Evolutionary conservation across 2,888 invertebrate genomes (phyloP), one percentile per base, ranked within the genome.

Genomic region (Clanis bilineata): DNA sequence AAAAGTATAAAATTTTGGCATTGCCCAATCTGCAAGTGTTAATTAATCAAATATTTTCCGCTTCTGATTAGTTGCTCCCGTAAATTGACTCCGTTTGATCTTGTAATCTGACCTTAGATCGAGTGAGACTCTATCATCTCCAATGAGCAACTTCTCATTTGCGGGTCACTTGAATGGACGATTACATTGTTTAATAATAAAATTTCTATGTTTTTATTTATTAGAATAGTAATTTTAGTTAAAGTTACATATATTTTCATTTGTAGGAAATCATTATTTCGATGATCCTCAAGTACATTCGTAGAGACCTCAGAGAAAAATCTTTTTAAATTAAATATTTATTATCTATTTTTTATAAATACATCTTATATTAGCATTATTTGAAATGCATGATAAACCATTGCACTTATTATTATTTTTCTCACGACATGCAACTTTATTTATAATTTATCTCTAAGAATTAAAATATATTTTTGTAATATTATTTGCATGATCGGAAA

Each of bases 41-140:
- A 15, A 51, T 23, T 45, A 28, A 6, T 38, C 7, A 32, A 22
- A 45, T 36, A 36, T 21, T 57, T 58, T 47, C 10, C 12, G 38
- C 38, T 10, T 15, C 15, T 47, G 25, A 28, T 28, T 38, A 25
- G 25, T 28, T 39, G 51, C 39, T 56, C 56, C 25, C 12, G 41
- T 39, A 70, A 73, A 69, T 68, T 68, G 62, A 64, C 67, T 70
- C 68, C 66, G 57, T 72, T 76, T 76, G 73, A 76, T 76, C 77
- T 70, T 67, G 67, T 57, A 62, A 69, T 71, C 66, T 77, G 74
- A 75, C 76, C 72, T 62, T 66, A 63, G 64, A 68, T 75, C 62
- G 65, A 63, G 65, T 67, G 62, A 60, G 60, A 60, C 64, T 65
- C 62, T 64, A 63, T 69, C 44, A 62, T 59, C 44, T 36, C 18